Conservation (phyloP, 2,113 vertebrate genomes). For the Tragelaphus strepsiceros region DNA sequence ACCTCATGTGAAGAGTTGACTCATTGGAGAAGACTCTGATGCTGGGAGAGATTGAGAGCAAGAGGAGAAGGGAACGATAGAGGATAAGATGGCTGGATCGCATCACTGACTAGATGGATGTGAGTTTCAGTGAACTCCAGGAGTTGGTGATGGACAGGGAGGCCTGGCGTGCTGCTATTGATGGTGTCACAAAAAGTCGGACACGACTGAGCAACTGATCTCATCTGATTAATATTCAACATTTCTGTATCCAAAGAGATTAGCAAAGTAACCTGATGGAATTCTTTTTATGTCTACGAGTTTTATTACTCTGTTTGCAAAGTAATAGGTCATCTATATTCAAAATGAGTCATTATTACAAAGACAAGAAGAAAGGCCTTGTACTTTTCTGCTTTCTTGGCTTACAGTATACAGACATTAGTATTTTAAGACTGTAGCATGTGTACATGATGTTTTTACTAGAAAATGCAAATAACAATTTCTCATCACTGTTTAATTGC, state of each 20-base stretch:
- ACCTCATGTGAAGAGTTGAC: no score
- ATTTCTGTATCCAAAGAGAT: not conserved
- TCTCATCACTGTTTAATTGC: not conserved
- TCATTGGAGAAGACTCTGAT: no score
- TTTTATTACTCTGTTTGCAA: slow-evolving; percentile 34
- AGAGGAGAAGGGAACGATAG: no score
- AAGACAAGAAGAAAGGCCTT: not conserved
- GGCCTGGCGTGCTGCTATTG: no score
- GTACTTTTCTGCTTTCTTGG: not conserved
- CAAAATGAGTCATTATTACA: not conserved
- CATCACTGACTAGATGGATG: no score
- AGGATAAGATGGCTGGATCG: no score
- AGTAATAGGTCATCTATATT: not conserved
- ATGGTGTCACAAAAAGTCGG: no score
- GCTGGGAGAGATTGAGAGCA: no score
- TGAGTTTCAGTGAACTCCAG: no score
- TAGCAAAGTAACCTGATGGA: not conserved
- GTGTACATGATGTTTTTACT: not conserved
- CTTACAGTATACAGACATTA: not conserved
- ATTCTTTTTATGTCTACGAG: not conserved
- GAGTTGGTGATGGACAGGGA: no score
- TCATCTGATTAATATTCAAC: no score
- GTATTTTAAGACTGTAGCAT: not conserved
- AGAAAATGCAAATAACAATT: not conserved
- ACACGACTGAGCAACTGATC: no score